Evolutionary conservation across 2,113 vertebrate species (phyloP).

Genomic region (Melanerpes aurifrons): DNA sequence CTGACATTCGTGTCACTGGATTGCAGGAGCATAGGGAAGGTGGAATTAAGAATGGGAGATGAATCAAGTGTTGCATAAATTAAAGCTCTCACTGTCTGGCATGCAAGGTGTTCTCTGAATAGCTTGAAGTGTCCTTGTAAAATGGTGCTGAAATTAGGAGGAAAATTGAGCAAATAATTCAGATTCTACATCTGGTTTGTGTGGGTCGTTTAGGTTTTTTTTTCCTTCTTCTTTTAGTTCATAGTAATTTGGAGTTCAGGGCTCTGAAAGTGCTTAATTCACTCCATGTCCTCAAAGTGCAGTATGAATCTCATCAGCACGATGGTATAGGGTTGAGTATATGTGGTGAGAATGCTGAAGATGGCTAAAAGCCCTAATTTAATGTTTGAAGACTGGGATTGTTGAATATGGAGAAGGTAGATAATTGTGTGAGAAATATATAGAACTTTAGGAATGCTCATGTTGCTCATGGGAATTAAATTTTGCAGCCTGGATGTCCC

Average conservation of each 20-base stretch:
- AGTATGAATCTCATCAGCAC: neutral
- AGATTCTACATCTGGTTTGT: neutral
- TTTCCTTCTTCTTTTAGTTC: neutral
- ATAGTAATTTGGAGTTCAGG: neutral
- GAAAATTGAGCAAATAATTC: neutral
- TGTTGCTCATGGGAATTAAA: neutral
- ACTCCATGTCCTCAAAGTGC: neutral
- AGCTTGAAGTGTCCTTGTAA: neutral
- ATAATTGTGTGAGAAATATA: rapidly evolving
- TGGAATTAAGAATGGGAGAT: neutral
- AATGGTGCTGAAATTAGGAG: neutral
- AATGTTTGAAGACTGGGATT: neutral
- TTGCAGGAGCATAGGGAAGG: neutral
- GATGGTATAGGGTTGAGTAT: neutral
- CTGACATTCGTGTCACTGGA: slow-evolving; percentile 6
- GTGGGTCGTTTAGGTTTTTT: no score
- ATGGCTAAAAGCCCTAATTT: neutral
- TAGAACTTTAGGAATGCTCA: rapidly evolving
- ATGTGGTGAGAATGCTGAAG: neutral
- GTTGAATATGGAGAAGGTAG: no score
- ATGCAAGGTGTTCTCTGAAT: neutral
- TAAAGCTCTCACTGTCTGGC: neutral
- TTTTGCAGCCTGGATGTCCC: neutral
- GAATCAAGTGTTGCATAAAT: neutral
- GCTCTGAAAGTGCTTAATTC: neutral